Conservation (phyloP, 2,113 vertebrate species). For the Pangasianodon hypophthalmus region DNA sequence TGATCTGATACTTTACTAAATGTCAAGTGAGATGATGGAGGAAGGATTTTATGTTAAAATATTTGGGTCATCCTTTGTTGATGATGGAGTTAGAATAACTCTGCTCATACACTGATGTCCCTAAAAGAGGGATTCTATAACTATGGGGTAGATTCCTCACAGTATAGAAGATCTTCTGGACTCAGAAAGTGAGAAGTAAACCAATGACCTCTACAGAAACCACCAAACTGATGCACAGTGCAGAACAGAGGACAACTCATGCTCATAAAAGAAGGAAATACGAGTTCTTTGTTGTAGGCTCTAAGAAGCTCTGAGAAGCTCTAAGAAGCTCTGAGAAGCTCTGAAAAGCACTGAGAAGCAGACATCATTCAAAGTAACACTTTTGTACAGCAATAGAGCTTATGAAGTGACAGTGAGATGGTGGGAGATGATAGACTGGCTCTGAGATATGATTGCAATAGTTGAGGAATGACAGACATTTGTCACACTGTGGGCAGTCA, state of each 20-base stretch:
- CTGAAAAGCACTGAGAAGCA: background rate
- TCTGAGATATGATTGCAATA: background rate
- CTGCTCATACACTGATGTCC: background rate
- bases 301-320: background rate
- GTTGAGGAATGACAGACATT: background rate
- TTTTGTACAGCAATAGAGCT: background rate
- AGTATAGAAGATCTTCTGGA: background rate
- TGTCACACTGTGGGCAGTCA: background rate
- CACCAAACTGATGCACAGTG: background rate
- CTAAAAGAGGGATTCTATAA: background rate
- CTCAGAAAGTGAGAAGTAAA: background rate
- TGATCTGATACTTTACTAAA: no score
- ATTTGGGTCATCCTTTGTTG: background rate
- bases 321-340: no score
- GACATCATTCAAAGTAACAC: background rate
- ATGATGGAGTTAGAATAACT: background rate
- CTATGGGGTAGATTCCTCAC: background rate
- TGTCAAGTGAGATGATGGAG: background rate
- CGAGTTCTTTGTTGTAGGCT: background rate
- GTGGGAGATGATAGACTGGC: background rate
- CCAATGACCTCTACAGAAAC: background rate
- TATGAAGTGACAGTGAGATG: background rate
- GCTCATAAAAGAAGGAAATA: background rate
- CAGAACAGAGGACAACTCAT: background rate
- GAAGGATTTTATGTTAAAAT: background rate